Base-by-base conservation (phyloP, 2,797 vertebrate genomes). In the Orientallactaga sibirica region DNA sequence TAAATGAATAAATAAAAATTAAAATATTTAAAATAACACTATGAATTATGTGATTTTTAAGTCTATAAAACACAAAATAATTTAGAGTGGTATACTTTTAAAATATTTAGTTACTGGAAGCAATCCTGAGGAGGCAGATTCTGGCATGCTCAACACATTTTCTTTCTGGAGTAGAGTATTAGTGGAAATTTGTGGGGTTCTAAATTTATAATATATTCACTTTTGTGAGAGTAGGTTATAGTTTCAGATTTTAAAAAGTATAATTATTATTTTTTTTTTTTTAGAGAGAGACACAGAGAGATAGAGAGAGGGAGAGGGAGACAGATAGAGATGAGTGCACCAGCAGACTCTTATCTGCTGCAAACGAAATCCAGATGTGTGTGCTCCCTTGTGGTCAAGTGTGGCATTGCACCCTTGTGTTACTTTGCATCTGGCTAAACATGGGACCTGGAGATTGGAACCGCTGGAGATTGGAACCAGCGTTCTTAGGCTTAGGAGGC, bases 61-160 rank as follows among this genome's bases (percentile, higher is more conserved):
- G 75, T 76, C 73, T 74, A 43, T 61, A 71, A 66, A 94, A 74
- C n/a, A 77, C 15, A 93, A 61, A 73, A 12, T 48, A 86, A 27
- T 3, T 71, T 25, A 68, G 20, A 4, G 2, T 24, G 2, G 2
- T 67, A 81, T 4, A 3, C 6, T 48, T 88, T 78, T 29, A 15
- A 14, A 84, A 9, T 7, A 5, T 29, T 81, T 62, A 75, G 9
- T 89, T 61, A 58, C 0, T 27, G 4, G 25, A 43, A 82, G 3
- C 2, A 71, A 22, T 5, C 33, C 41, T 43, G 16, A 10, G 19
- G 22, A 8, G 16, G 29, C 19, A 62, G 15, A 58, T 52, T 48
- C 7, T 58, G 11, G 18, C 70, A 1, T 64, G 0, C 3, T 29
- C 20, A 12, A 20, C 29, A 5, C 70, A 16, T 10, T 68, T 15